Conservation (phyloP, 2,888 invertebrate species). For the Polymixis flavicincta region DNA sequence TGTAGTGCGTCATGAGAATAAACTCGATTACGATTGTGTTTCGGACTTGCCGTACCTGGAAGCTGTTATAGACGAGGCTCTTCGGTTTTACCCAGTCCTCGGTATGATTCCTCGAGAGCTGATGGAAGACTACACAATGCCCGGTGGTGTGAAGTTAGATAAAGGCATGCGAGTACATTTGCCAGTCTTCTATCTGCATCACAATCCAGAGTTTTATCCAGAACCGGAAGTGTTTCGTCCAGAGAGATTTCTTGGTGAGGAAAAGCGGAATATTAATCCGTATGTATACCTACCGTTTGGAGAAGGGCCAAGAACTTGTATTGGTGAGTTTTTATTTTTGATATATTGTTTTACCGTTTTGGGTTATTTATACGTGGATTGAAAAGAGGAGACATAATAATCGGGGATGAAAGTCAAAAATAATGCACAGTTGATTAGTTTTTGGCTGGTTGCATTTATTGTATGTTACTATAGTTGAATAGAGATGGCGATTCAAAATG, state of each 20-base stretch:
- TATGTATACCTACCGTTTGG: conserved; percentile 75
- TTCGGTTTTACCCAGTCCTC: conserved; percentile 74
- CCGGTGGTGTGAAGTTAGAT: conserved; percentile 68
- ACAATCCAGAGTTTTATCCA: conserved; percentile 70
- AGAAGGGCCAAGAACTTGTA: conserved; percentile 75
- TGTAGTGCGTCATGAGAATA: conserved; percentile 52
- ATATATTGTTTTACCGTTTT: not conserved
- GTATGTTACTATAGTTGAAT: too few relatives aligned
- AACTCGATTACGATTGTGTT: conserved; percentile 59
- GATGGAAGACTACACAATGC: conserved; percentile 73
- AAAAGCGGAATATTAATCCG: conserved; percentile 67
- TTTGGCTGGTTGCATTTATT: not conserved
- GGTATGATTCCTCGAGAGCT: conserved; percentile 71
- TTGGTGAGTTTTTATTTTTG: conserved; percentile 66
- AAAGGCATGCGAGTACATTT: conserved; percentile 73
- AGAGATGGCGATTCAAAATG: not conserved
- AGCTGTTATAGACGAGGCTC: conserved; percentile 72
- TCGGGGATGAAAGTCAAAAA: not conserved
- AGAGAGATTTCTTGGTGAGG: conserved; percentile 72
- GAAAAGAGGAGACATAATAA: too few relatives aligned
- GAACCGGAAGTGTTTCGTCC: conserved; percentile 74
- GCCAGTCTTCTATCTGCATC: conserved; percentile 73
- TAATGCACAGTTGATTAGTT: not conserved
- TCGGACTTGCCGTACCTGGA: conserved; percentile 72
- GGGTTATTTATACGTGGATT: not conserved